Percentiles rank a stretch among this genome's conserved stretches.
phyloP scores from a whole-genome alignment of 2,888 invertebrate genomes.

The Eulithis testata region DNA sequence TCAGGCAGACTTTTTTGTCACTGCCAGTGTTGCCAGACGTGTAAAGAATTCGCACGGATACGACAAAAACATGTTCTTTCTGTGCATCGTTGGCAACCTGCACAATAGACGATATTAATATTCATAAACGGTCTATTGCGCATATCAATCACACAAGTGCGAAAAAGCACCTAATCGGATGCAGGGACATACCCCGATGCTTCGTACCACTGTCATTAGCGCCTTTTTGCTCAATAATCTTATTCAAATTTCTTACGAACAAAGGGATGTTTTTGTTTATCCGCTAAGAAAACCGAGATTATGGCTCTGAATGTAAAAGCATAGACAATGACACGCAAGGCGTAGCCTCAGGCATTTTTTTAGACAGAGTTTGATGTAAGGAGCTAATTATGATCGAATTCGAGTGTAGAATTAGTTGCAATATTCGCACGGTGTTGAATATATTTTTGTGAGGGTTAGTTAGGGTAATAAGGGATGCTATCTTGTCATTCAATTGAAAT shows the following conservation, averaged over 20 bases:
- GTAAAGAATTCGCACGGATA: constrained; percentile 71
- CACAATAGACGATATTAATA: constrained; percentile 69
- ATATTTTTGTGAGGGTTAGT: constrained; percentile 50
- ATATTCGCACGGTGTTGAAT: constrained; percentile 70
- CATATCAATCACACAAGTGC: constrained; percentile 82
- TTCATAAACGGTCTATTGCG: constrained; percentile 77
- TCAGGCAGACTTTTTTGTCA: constrained; percentile 27
- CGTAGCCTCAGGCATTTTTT: constrained; percentile 49
- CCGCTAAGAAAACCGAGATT: constrained; percentile 63
- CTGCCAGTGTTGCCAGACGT: constrained; percentile 22
- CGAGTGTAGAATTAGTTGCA: constrained; percentile 57
- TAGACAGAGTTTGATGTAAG: constrained; percentile 38
- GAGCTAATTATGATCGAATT: constrained; percentile 73
- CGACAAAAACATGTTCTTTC: constrained; percentile 48
- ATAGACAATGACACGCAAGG: constrained; percentile 55
- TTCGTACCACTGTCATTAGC: constrained; percentile 79
- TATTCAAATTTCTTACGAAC: constrained; percentile 72
- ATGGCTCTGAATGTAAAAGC: constrained; percentile 46
- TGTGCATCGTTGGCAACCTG: constrained; percentile 64
- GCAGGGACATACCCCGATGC: constrained; percentile 74
- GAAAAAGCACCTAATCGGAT: constrained; percentile 76
- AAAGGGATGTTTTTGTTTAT: constrained; percentile 80
- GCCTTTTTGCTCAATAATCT: constrained; percentile 60
- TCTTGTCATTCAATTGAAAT: constrained; percentile 47
- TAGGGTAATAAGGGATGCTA: constrained; percentile 62